Conservation (phyloP, 2,888 invertebrate genomes). For the Epirrhoe tristata region DNA sequence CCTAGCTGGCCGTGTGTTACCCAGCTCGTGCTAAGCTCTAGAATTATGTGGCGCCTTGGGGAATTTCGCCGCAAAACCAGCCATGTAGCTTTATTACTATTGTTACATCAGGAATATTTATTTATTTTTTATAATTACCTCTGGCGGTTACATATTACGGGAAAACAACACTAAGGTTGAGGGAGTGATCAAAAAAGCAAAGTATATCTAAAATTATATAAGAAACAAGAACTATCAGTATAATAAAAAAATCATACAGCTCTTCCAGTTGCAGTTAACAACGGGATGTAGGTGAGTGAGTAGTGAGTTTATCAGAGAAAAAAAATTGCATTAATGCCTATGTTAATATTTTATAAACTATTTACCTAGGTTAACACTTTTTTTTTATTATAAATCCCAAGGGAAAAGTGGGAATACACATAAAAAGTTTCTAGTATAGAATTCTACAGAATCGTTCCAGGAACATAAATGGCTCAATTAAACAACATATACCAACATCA, state of each 20-base stretch:
- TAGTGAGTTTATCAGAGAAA: not conserved
- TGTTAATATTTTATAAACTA: too few species aligned
- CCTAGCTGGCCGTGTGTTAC: conserved; percentile 63
- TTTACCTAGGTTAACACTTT: not conserved
- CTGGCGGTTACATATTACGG: not conserved
- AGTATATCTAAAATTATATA: too few species aligned
- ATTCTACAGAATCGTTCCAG: conserved; percentile 40
- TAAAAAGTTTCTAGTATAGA: conserved; percentile 3
- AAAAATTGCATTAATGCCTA: not conserved
- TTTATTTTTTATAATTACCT: not conserved
- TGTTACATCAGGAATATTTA: conserved; percentile 5
- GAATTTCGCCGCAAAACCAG: conserved; percentile 60
- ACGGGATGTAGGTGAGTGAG: too few species aligned
- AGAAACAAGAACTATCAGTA: too few species aligned
- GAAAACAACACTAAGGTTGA: not conserved
- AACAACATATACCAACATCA: conserved; percentile 53
- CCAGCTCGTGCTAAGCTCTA: conserved; percentile 65
- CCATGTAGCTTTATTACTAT: conserved; percentile 38
- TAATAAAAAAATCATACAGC: too few species aligned
- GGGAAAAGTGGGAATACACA: not conserved
- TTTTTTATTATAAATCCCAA: not conserved
- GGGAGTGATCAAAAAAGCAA: too few species aligned
- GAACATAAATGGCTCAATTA: conserved; percentile 79
- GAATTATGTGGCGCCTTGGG: conserved; percentile 71
- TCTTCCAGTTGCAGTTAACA: too few species aligned